A percentile compares a stretch with the other conserved stretches of the same genome.
These are phyloP conservation scores for Clostera curtula DNA, from an alignment of 2,888 invertebrate genomes.

Conservation along the genomic window DNA sequence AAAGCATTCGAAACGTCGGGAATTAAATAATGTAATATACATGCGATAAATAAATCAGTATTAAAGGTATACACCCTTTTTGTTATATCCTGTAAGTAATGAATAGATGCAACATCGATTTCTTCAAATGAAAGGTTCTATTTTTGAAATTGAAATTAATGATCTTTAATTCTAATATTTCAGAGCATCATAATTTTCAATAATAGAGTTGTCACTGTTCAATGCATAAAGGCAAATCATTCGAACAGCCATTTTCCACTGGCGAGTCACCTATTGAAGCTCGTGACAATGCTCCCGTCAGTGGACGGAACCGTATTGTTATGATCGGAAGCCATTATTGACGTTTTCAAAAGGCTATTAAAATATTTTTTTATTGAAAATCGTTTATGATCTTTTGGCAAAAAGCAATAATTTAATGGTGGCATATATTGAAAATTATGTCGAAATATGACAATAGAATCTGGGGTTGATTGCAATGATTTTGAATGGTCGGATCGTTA, in stretches of 20 bases:
- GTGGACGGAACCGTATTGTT: constrained; percentile 63
- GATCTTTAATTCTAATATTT: too few species aligned
- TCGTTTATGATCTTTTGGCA: constrained; percentile 41
- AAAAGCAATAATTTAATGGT: constrained; percentile 30
- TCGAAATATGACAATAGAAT: constrained; percentile 21
- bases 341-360: constrained; percentile 67
- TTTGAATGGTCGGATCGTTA: background rate
- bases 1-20: too few species aligned
- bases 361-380: constrained; percentile 58
- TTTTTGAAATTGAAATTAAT: too few species aligned
- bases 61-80: too few species aligned
- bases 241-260: constrained; percentile 59
- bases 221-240: constrained; percentile 53
- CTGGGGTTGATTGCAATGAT: constrained; percentile 11
- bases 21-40: too few species aligned
- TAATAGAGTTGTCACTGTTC: constrained; percentile 56
- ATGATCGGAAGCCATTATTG: constrained; percentile 67
- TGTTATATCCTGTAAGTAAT: too few species aligned
- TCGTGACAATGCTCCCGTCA: constrained; percentile 57
- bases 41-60: too few species aligned
- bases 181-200: too few species aligned
- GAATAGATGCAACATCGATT: too few species aligned
- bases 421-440: constrained; percentile 23
- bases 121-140: too few species aligned
- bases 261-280: constrained; percentile 51